These are phyloP conservation scores for Pristionchus fissidentatus DNA, from an alignment of 2,888 invertebrate species.

Conservation along the genomic window DNA sequence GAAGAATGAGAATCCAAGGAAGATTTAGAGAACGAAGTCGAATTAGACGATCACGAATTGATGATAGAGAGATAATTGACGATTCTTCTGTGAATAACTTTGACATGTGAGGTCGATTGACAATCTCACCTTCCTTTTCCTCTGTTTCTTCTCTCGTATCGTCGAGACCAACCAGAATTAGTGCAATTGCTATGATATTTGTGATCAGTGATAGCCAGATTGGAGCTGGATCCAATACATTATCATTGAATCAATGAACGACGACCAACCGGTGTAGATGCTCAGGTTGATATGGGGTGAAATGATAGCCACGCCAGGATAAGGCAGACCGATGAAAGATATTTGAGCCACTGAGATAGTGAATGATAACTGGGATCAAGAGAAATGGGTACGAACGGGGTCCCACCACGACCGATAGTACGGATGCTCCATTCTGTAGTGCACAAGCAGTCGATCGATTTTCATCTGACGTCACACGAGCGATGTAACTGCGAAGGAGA, in stretches of 20 bases:
- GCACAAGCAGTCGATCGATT: slow-evolving; percentile 19
- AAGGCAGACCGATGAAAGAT: neutral
- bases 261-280: slow-evolving; percentile 6
- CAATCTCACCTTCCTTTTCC: neutral
- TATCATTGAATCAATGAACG: neutral
- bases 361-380: neutral
- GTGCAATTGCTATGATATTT: neutral
- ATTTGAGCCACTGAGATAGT: slow-evolving; percentile 10
- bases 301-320: slow-evolving; percentile 11
- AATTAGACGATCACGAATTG: neutral
- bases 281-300: neutral
- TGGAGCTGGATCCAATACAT: neutral
- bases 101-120: too few species aligned
- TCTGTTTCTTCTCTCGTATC: neutral
- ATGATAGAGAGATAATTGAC: neutral
- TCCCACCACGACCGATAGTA: neutral
- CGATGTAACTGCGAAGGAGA: neutral
- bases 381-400: neutral
- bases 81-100: neutral
- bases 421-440: slow-evolving; percentile 4
- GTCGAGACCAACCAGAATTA: neutral
- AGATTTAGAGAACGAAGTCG: neutral
- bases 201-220: slow-evolving; percentile 17
- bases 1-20: slow-evolving; percentile 15
- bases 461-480: neutral